Evolutionary conservation across 2,888 invertebrate genomes (phyloP).

Genomic region (Rutpela maculata): DNA sequence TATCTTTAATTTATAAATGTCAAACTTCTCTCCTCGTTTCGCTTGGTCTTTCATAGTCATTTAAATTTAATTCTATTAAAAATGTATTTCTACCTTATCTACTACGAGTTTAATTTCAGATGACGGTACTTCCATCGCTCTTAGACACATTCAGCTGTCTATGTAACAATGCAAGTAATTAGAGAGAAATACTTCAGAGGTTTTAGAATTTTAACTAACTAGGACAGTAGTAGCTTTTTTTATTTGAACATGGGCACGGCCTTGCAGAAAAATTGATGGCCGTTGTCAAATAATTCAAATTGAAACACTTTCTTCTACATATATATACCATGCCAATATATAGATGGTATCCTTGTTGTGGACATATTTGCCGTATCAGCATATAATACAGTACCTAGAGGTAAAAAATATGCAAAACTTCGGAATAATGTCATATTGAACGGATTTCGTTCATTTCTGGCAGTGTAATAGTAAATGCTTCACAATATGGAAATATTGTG

Average conservation of each 20-base stretch:
- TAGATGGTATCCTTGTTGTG: too few relatives aligned
- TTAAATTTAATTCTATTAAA: background rate
- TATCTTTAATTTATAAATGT: too few relatives aligned
- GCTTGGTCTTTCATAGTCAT: background rate
- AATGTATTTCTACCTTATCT: background rate
- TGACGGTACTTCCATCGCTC: background rate
- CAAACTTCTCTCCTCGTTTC: background rate
- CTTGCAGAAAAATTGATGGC: slow-evolving; percentile 1
- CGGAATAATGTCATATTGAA: too few relatives aligned
- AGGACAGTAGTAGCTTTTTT: background rate
- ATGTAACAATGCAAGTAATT: slow-evolving; percentile 1
- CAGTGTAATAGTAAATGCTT: too few relatives aligned
- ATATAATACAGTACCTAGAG: too few relatives aligned
- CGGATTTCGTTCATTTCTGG: too few relatives aligned
- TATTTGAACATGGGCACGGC: background rate
- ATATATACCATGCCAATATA: too few relatives aligned
- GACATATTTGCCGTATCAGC: too few relatives aligned
- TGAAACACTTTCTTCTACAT: too few relatives aligned
- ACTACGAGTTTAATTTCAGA: background rate
- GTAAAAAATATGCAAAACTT: too few relatives aligned
- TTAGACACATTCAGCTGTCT: background rate
- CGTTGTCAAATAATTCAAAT: too few relatives aligned
- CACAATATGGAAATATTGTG: too few relatives aligned
- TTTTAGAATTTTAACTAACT: background rate
- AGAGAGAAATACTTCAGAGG: background rate